Conservation (phyloP, 2,797 vertebrate genomes). For the Strix occidentalis region DNA sequence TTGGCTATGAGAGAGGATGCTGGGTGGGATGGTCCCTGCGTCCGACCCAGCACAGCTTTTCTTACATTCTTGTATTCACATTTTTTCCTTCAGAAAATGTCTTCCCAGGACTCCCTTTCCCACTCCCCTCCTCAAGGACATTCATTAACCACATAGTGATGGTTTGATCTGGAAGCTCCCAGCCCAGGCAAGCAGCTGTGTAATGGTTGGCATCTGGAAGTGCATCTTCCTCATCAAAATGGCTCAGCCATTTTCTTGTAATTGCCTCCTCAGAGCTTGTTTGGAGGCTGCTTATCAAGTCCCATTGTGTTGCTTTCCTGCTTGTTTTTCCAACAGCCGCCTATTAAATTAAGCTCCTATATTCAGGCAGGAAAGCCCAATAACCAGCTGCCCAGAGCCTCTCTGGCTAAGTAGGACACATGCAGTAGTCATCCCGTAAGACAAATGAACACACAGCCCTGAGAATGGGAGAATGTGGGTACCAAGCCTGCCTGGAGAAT, state of each 20-base stretch:
- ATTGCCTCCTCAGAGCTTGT: conserved; percentile 39
- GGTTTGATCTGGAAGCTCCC: not conserved
- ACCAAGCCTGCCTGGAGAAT: not conserved
- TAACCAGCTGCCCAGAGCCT: conserved; percentile 35
- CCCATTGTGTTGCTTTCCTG: conserved; percentile 50
- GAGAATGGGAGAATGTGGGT: not conserved
- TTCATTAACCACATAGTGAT: accelerated
- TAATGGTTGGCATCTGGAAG: conserved; percentile 1
- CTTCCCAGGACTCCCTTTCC: not conserved
- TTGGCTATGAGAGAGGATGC: not conserved
- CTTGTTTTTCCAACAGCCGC: conserved; percentile 54
- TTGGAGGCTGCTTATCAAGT: conserved; percentile 55
- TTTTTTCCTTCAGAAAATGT: not conserved
- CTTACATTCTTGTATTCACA: not conserved
- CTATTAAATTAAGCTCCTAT: conserved; percentile 60
- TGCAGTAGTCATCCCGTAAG: not conserved
- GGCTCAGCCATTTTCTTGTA: conserved; percentile 17
- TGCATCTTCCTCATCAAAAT: not conserved
- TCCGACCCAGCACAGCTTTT: not conserved
- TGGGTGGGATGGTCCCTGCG: not conserved
- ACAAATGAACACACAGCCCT: not conserved
- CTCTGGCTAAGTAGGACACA: conserved; percentile 18
- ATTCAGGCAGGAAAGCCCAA: conserved; percentile 35
- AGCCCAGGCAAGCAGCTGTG: not conserved
- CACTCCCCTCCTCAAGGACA: not conserved